These are phyloP conservation scores for Stercorarius parasiticus DNA, from an alignment of 2,113 vertebrate genomes.

Conservation along the genomic window DNA sequence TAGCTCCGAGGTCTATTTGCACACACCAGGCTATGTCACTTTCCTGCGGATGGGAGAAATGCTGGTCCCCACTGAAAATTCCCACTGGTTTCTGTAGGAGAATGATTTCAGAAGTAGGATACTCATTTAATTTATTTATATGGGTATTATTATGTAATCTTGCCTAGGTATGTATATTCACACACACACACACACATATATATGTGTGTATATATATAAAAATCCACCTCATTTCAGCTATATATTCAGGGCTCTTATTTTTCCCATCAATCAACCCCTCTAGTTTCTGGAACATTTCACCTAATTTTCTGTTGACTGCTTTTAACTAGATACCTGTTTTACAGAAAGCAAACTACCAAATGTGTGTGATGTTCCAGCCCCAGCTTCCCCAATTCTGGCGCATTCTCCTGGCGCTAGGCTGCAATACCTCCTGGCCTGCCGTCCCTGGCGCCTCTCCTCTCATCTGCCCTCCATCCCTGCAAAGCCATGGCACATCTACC, in stretches of 20 bases:
- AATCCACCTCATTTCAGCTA: not conserved
- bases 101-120: not conserved
- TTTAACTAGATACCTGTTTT: not conserved
- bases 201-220: not conserved
- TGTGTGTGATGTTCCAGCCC: not conserved
- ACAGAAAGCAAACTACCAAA: not conserved
- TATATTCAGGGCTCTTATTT: not conserved
- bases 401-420: not conserved
- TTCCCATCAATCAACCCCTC: not conserved
- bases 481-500: not conserved
- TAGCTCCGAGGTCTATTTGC: not conserved
- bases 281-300: not conserved
- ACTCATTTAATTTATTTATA: not conserved
- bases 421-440: not conserved
- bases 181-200: too few species aligned
- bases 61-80: not conserved
- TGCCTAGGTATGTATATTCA: not conserved
- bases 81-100: not conserved
- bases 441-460: not conserved
- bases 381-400: not conserved
- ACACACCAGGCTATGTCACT: not conserved
- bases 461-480: not conserved
- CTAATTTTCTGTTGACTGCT: not conserved
- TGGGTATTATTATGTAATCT: not conserved
- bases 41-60: not conserved